These are phyloP conservation scores for Falcaria lacertinaria DNA, from an alignment of 2,888 invertebrate genomes.

Conservation along the genomic window DNA sequence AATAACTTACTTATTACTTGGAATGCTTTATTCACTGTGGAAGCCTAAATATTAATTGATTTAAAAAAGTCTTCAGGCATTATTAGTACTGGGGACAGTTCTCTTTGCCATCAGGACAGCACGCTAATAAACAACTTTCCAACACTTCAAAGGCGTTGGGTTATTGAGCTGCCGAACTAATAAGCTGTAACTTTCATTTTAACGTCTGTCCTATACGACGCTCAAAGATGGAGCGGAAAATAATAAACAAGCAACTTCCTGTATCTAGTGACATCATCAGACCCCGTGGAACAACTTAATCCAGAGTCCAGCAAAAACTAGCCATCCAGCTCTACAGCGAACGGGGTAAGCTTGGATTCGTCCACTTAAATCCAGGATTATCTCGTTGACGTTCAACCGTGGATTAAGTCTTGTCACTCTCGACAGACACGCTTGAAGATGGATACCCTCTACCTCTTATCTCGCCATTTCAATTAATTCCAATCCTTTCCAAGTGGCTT, in stretches of 20 bases:
- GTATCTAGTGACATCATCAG: background rate
- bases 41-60: no score
- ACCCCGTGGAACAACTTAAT: background rate
- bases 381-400: constrained; percentile 22
- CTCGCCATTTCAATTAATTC: constrained; percentile 31
- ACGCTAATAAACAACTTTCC: no score
- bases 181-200: no score
- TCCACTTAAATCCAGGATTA: constrained; percentile 27
- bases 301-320: constrained; percentile 23
- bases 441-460: constrained; percentile 24
- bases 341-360: constrained; percentile 11
- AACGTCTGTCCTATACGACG: no score
- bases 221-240: no score
- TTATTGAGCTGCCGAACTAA: no score
- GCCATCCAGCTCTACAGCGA: constrained; percentile 13
- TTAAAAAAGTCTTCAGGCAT: no score
- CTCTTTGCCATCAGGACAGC: no score
- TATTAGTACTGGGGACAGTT: no score
- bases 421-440: constrained; percentile 27
- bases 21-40: no score
- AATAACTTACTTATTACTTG: no score
- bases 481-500: constrained; percentile 12
- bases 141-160: no score
- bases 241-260: background rate
- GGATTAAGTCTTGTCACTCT: constrained; percentile 28